Evolutionary conservation across 1,140 invertebrate genomes (phyloP).

Genomic region (Agrypnia vestita): DNA sequence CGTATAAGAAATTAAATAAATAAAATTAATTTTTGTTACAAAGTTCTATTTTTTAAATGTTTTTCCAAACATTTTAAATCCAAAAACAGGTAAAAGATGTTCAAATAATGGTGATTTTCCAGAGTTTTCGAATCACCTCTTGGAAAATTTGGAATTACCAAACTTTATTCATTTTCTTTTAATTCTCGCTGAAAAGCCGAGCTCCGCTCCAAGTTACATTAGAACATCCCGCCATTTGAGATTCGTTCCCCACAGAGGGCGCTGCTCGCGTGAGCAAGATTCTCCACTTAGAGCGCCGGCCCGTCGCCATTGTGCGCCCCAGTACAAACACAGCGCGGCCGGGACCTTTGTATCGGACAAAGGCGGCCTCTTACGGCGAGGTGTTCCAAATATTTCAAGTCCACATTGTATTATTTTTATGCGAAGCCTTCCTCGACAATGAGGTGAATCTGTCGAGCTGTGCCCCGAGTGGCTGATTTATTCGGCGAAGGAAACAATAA

Average conservation of each 20-base stretch:
- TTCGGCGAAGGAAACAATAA: conserved; percentile 45
- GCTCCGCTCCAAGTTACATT: neutral
- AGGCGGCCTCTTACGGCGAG: neutral
- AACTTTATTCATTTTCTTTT: conserved; percentile 49
- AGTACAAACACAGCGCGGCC: conserved; percentile 10
- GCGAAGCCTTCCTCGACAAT: conserved; percentile 19
- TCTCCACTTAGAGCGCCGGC: conserved; percentile 27
- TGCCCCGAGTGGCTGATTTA: conserved; percentile 43
- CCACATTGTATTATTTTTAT: conserved; percentile 53
- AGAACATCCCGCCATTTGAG: neutral
- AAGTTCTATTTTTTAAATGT: no score
- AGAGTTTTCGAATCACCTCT: no score
- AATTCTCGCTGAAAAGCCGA: neutral
- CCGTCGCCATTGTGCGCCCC: conserved; percentile 28
- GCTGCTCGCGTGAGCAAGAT: conserved; percentile 25
- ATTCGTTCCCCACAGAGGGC: conserved; percentile 20
- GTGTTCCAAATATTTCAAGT: conserved; percentile 48
- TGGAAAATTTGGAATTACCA: no score
- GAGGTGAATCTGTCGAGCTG: conserved; percentile 19
- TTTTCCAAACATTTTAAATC: no score
- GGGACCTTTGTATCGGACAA: conserved; percentile 37
- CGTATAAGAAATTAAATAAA: no score
- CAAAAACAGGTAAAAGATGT: no score
- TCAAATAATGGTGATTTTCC: no score
- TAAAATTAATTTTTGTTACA: no score